Evolutionary conservation across 2,888 invertebrate genomes (phyloP), one percentile per base, ranked within the genome.

Genomic region (Brenthis daphne): DNA sequence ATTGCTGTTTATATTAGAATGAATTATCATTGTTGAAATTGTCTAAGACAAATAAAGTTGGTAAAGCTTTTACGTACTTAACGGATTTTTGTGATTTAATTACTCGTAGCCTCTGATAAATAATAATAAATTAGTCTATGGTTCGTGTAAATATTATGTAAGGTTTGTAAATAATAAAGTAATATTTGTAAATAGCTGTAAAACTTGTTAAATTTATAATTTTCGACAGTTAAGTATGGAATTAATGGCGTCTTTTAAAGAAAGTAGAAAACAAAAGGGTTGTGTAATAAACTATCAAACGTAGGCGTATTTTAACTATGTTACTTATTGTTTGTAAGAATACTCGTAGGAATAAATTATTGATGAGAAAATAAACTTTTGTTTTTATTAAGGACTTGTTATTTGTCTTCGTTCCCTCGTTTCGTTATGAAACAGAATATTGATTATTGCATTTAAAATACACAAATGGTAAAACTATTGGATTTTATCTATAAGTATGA

Each of bases 251-350:
- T 81, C 76, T 81, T 81, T 81, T 78, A 72, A 69, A 74, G 81
- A 74, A 80, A 80, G 90, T 90, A 89, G 88, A 79, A 82, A 86
- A 85, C 77, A 83, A 88, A 89, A 89, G 84, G 91, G 91, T 91
- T 91, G 91, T 91, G 91, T 91, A 88, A 85, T 86, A 84, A 88
- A 88, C 83, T 90, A 91, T 90, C 88, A 90, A 84, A 77, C 80
- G 86, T 90, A 90, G 88, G 80, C 80, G 85, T 84, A 87, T 84
- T 82, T 83, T 83, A 83, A 85, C 79, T 84, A 86, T 86, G 86
- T 89, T 89, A 90, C 81, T 83, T 86, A 86, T 87, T 80, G 85
- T 90, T 90, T 89, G 85, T 89, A 90, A 88, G 81, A 83, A 80
- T 82, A 84, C 70, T 73, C 64, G 77, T 76, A 77, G 75, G 58